These are phyloP conservation scores for Platycheirus albimanus DNA, from an alignment of 2,888 invertebrate species.

Conservation along the genomic window DNA sequence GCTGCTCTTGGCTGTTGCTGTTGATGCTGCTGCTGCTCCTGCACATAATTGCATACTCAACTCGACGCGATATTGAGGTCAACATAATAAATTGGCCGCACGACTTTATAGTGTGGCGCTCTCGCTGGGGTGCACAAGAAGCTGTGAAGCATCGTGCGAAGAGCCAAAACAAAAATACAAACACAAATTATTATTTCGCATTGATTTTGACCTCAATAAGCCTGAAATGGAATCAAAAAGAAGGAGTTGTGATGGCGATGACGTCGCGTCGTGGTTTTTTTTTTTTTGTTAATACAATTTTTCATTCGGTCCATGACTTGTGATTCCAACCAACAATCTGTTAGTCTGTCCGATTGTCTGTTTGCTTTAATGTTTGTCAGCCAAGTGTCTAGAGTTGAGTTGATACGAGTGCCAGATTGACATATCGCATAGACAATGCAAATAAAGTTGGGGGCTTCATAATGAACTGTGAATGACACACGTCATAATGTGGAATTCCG, in stretches of 20 bases:
- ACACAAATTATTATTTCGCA: slow-evolving; percentile 35
- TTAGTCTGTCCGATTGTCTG: slow-evolving; percentile 5
- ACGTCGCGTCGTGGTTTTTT: slow-evolving; percentile 11
- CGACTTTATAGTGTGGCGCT: slow-evolving; percentile 19
- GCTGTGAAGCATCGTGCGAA: slow-evolving; percentile 27
- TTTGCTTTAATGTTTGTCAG: slow-evolving; percentile 5
- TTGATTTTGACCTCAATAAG: slow-evolving; percentile 63
- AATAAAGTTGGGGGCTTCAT: neutral
- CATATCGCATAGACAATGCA: neutral
- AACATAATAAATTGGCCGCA: slow-evolving; percentile 57
- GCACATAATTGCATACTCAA: slow-evolving; percentile 52
- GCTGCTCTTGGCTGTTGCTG: too few species aligned
- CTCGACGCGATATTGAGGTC: slow-evolving; percentile 56
- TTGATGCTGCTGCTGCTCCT: slow-evolving; percentile 22
- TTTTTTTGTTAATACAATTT: too few species aligned
- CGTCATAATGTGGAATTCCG: slow-evolving; percentile 10
- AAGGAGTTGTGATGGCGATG: slow-evolving; percentile 26
- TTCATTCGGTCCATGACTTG: too few species aligned
- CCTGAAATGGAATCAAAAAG: slow-evolving; percentile 3
- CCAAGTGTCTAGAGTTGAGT: slow-evolving; percentile 11
- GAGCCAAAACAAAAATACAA: slow-evolving; percentile 26
- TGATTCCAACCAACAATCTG: too few species aligned
- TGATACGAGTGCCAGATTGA: neutral
- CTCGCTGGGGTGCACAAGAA: slow-evolving; percentile 27
- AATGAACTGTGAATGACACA: neutral